These are phyloP conservation scores for Liodrosophila aerea DNA, from an alignment of 2,888 invertebrate species.

Conservation along the genomic window DNA sequence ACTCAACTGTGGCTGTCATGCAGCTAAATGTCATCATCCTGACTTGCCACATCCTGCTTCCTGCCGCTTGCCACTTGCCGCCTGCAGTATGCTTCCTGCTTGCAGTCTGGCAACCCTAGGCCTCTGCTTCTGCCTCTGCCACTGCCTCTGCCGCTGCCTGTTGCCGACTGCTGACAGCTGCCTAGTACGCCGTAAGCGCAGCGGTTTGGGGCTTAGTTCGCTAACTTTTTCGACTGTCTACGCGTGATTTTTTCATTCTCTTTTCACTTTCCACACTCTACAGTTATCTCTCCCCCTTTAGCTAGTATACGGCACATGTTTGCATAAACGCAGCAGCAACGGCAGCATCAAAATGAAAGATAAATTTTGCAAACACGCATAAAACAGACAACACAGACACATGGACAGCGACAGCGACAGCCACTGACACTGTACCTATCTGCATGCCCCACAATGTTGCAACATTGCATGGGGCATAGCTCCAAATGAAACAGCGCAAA, in stretches of 20 bases:
- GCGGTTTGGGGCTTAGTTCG: constrained; percentile 24
- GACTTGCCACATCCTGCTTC: constrained; percentile 9
- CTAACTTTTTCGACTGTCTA: constrained; percentile 39
- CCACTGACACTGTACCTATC: constrained; percentile 8
- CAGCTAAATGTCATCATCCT: constrained; percentile 48
- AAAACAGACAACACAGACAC: constrained; percentile 39
- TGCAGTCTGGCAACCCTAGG: background rate
- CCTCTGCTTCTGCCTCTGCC: too few species aligned
- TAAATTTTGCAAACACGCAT: constrained; percentile 66
- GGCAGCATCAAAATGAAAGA: constrained; percentile 65
- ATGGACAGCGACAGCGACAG: background rate
- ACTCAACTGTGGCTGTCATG: constrained; percentile 19
- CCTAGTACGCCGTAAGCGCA: constrained; percentile 25
- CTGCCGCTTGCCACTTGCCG: constrained; percentile 1
- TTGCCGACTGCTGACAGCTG: constrained; percentile 69
- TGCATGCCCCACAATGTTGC: constrained; percentile 32
- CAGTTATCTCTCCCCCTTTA: background rate
- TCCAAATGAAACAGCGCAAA: background rate
- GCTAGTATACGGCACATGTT: constrained; percentile 68
- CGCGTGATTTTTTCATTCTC: constrained; percentile 23
- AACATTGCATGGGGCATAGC: too few species aligned
- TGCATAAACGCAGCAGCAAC: constrained; percentile 62
- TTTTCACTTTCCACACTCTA: background rate
- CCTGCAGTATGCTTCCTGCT: background rate
- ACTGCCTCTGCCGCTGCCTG: too few species aligned